phyloP scores from a whole-genome alignment of 2,113 vertebrate genomes.

The Callocephalon fimbriatum region DNA sequence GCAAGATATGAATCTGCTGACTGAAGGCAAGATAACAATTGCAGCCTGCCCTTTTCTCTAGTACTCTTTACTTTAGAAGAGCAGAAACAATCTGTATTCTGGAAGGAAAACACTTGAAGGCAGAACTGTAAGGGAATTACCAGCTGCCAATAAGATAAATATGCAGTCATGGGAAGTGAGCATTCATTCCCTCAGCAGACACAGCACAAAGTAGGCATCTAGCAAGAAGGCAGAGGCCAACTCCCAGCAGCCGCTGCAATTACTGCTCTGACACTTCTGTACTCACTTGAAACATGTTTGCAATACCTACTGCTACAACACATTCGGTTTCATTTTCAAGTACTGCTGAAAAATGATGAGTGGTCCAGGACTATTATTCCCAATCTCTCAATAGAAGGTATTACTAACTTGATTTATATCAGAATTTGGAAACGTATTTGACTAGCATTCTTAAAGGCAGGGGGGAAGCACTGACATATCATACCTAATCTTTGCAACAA shows the following conservation, averaged over 20 bases:
- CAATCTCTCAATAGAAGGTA: not conserved
- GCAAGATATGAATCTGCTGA: not conserved
- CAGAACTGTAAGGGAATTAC: not conserved
- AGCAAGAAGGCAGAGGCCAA: not conserved
- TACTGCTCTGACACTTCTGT: not conserved
- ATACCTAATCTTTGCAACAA: not conserved
- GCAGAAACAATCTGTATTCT: constrained; percentile 6
- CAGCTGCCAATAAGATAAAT: constrained; percentile 13
- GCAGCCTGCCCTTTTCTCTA: constrained; percentile 29
- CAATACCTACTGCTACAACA: not conserved
- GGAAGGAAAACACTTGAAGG: not conserved
- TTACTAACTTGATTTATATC: not conserved
- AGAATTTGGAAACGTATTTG: not conserved
- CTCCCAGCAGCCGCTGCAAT: not conserved
- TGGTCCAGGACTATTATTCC: not conserved
- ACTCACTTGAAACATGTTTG: not conserved
- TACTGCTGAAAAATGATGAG: not conserved
- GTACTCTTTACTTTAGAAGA: not conserved
- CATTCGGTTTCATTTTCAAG: not conserved
- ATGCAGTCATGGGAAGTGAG: not conserved
- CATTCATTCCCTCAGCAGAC: not conserved
- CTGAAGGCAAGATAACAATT: not conserved
- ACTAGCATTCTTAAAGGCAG: not conserved
- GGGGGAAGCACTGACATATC: not conserved
- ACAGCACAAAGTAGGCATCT: not conserved